These are phyloP conservation scores for Akabosia matsudoensis DNA, from an alignment of 1,140 invertebrate genomes.

Conservation along the genomic window DNA sequence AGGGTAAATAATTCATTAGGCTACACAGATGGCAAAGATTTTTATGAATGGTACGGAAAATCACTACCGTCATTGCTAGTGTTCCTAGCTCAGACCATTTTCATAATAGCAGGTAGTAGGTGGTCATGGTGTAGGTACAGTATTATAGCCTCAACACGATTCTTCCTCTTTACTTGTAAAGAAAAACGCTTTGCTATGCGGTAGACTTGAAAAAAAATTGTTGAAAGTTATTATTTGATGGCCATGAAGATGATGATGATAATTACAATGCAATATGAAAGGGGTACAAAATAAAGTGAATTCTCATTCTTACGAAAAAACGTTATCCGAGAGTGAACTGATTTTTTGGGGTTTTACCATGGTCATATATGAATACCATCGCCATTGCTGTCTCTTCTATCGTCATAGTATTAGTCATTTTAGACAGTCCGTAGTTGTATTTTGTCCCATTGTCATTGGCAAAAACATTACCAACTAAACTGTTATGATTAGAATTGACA, in stretches of 20 bases:
- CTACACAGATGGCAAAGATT: no score
- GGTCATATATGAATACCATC: slow-evolving; percentile 7
- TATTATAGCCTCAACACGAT: not conserved
- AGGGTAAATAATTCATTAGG: no score
- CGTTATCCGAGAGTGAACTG: not conserved
- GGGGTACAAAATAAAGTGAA: not conserved
- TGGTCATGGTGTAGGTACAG: not conserved
- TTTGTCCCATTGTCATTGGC: no score
- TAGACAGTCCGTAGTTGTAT: no score
- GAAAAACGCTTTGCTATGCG: not conserved
- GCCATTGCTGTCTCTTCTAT: not conserved
- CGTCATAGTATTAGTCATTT: not conserved
- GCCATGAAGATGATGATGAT: not conserved
- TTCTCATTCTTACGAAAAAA: not conserved
- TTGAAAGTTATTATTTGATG: not conserved
- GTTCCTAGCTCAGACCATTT: no score
- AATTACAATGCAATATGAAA: not conserved
- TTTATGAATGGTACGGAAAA: no score
- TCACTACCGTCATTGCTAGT: no score
- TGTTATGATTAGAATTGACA: no score
- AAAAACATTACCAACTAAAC: no score
- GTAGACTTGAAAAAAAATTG: not conserved
- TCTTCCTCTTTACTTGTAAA: not conserved
- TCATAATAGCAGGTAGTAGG: not conserved
- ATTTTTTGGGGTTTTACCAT: not conserved